These are phyloP conservation scores for Lepilemur ruficaudatus DNA, from an alignment of 2,797 vertebrate genomes.

Conservation along the genomic window DNA sequence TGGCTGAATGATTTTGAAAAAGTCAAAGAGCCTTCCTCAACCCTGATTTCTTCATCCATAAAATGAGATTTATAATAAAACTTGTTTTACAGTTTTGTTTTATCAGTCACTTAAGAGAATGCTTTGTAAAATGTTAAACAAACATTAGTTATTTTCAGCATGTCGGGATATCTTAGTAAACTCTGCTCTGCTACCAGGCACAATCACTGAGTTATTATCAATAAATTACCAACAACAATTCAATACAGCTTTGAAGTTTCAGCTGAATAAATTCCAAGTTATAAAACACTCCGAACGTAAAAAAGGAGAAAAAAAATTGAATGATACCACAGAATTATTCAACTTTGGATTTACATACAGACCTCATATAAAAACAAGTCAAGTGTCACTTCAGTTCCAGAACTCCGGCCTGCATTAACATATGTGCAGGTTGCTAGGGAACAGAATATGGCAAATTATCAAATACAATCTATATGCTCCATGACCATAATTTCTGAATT, in stretches of 20 bases:
- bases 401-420: neutral
- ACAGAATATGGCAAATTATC: neutral
- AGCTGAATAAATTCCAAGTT: conserved; percentile 62
- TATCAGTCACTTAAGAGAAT: conserved; percentile 59
- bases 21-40: neutral
- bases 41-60: conserved; percentile 55
- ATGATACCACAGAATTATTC: neutral
- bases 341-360: neutral
- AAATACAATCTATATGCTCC: neutral
- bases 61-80: conserved; percentile 65
- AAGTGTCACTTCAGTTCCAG: neutral
- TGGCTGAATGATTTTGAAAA: conserved; percentile 51
- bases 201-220: conserved; percentile 53
- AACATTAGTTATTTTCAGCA: conserved; percentile 61
- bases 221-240: conserved; percentile 55
- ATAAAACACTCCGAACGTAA: neutral
- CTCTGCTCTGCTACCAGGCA: neutral
- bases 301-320: neutral
- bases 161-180: neutral
- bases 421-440: neutral
- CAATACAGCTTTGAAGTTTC: conserved; percentile 39
- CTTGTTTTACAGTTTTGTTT: conserved; percentile 61
- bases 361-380: neutral
- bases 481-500: neutral
- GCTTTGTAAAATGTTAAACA: conserved; percentile 55